These are phyloP conservation scores for Pelobates cultripes DNA, from an alignment of 2,797 vertebrate genomes.

Conservation along the genomic window DNA sequence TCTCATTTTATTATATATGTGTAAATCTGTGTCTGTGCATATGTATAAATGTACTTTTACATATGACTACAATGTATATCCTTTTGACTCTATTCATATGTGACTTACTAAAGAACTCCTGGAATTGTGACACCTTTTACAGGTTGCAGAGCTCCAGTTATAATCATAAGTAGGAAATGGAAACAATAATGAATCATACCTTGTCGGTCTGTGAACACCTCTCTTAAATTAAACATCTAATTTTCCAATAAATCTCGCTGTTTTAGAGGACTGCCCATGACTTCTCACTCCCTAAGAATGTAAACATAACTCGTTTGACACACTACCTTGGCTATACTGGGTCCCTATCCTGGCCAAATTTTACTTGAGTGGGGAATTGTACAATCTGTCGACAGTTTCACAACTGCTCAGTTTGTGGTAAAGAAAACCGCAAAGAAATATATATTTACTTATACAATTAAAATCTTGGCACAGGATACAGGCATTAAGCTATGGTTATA, in stretches of 20 bases:
- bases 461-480: not conserved
- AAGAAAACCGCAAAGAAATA: conserved; percentile 17
- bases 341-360: conserved; percentile 31
- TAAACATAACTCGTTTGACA: conserved; percentile 25
- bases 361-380: conserved; percentile 35
- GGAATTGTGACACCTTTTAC: no score
- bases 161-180: conserved; percentile 21
- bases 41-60: not conserved
- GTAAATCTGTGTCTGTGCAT: not conserved
- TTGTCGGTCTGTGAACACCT: conserved; percentile 44
- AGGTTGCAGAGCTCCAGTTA: not conserved
- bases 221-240: conserved; percentile 42
- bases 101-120: no score
- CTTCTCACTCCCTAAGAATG: conserved; percentile 30
- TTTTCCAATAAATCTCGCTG: conserved; percentile 30
- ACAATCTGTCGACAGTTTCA: conserved; percentile 39
- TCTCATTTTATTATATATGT: no score
- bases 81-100: no score
- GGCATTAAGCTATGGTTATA: conserved; percentile 10
- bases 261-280: conserved; percentile 12
- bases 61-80: no score
- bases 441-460: conserved; percentile 27
- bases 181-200: conserved; percentile 44
- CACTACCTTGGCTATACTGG: conserved; percentile 26
- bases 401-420: conserved; percentile 25